A percentile compares a stretch with the other conserved stretches of the same genome.
phyloP scores from a whole-genome alignment of 2,888 invertebrate genomes.

The Oegoconia quadripuncta region DNA sequence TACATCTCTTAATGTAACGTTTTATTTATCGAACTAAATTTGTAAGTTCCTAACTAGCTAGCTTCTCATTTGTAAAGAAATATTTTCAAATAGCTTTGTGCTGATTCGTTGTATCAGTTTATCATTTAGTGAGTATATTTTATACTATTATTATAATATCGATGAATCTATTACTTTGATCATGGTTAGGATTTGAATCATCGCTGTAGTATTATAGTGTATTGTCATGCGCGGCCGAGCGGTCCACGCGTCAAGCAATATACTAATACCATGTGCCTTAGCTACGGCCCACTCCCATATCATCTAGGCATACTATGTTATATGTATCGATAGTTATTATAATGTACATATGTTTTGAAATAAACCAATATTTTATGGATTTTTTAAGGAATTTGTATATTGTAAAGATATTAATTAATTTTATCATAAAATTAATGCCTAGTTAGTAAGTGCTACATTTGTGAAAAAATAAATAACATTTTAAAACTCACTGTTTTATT shows the following conservation, averaged over 20 bases:
- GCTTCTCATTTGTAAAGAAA: conserved; percentile 61
- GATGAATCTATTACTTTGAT: conserved; percentile 48
- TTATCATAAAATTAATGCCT: conserved; percentile 78
- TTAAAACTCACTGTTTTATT: conserved; percentile 65
- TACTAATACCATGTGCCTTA: conserved; percentile 71
- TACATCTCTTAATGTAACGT: conserved; percentile 51
- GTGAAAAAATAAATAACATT: conserved; percentile 77
- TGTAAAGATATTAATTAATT: conserved; percentile 79
- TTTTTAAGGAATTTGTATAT: conserved; percentile 79
- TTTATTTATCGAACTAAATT: conserved; percentile 72
- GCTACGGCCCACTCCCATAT: conserved; percentile 73
- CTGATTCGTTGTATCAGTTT: conserved; percentile 47
- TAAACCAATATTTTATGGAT: conserved; percentile 78
- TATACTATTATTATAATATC: conserved; percentile 45
- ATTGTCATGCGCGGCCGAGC: conserved; percentile 16
- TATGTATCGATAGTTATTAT: conserved; percentile 71
- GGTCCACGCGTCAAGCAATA: conserved; percentile 40
- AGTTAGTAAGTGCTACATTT: conserved; percentile 76
- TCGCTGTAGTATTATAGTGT: conserved; percentile 18
- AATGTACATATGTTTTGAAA: conserved; percentile 77
- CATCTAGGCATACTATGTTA: conserved; percentile 66
- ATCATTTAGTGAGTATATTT: conserved; percentile 44
- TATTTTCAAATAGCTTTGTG: conserved; percentile 48
- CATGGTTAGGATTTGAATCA: conserved; percentile 36
- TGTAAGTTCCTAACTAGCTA: conserved; percentile 78